Base-by-base conservation (phyloP, 2,113 vertebrate species). In the Neofelis nebulosa region DNA sequence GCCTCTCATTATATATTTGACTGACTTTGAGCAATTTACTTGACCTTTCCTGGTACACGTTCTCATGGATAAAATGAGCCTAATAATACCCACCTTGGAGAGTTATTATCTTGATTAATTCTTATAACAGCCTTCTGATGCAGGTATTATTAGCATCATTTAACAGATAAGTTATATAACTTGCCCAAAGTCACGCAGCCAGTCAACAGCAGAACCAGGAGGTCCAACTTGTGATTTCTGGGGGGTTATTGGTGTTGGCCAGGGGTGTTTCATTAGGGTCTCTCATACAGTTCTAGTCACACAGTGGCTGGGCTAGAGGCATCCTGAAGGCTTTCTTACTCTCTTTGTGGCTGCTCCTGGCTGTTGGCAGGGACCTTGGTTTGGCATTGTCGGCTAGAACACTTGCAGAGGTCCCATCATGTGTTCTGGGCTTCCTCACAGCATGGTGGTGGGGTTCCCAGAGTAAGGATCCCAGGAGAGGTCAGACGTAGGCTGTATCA, bases 41-140 rank as follows among this genome's bases (percentile, higher is more conserved):
- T 69, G 57, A 69, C 65, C 81, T 80, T 95, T 79, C 50, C 69
- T 74, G 36, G 55, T 63, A 65, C 52, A 57, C 68, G 52, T 91
- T 93, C 83, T 96, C 74, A 78, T 63, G 45, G 85, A 83, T 80
- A 95, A 86, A 94, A 81, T 78, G 50, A 95, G 57, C 41, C 13
- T 74, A 94, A 92, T n/a, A 76, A 61, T 90, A 79, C 33, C 90
- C 96, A 45, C n/a, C 27, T 69, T 79, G 33, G 48, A 73, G n/a
- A 87, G 48, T 85, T 41, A 63, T 95, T 91, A 63, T 73, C 31
- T 68, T 96, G 52, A 81, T 85, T 91, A 89, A 90, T 85, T 95
- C 73, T 93, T 23, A 91, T 33, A 91, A 95, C 31, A 96, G 50
- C 11, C 5, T 55, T 91, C 52, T 69, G 25, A 12, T 71, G 19